A percentile compares a stretch with the other conserved stretches of the same genome.
Evolutionary conservation across 2,888 invertebrate genomes (phyloP).

Genomic region (Cheiracanthium punctorium): DNA sequence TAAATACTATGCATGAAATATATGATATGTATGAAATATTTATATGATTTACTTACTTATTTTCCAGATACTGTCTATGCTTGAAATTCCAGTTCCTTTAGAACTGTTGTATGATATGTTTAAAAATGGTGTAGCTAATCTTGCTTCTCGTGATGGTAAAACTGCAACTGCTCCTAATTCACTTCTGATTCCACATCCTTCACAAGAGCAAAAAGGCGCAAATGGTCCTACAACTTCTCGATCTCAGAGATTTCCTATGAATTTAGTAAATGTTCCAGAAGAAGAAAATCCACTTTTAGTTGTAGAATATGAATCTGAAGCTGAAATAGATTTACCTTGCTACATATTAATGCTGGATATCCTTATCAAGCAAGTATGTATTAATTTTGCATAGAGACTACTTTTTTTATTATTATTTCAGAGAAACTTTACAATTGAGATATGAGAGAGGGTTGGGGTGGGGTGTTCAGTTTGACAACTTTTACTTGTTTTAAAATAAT

Average conservation of each 20-base stretch:
- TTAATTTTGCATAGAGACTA: constrained; percentile 4
- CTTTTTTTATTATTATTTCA: no score
- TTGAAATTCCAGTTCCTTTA: constrained; percentile 93
- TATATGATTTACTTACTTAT: no score
- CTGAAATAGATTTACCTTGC: constrained; percentile 86
- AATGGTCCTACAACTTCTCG: not conserved
- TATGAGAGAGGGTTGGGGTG: no score
- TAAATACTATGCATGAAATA: no score
- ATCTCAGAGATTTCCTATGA: constrained; percentile 4
- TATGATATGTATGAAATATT: no score
- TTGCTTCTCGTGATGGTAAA: constrained; percentile 12
- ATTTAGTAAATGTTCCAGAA: constrained; percentile 49
- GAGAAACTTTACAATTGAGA: no score
- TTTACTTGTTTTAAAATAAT: no score
- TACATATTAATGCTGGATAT: constrained; percentile 98
- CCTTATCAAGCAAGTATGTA: constrained; percentile 88
- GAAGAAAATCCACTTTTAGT: constrained; percentile 34
- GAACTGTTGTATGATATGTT: constrained; percentile 92
- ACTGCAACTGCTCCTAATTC: not conserved
- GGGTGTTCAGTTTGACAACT: no score
- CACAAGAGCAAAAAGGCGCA: constrained; percentile 18
- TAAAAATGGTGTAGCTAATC: constrained; percentile 85
- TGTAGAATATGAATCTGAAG: constrained; percentile 68
- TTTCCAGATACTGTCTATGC: constrained; percentile 82
- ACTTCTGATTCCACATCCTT: constrained; percentile 44